Conservation (phyloP, 1,140 invertebrate genomes). For the Ips typographus region DNA sequence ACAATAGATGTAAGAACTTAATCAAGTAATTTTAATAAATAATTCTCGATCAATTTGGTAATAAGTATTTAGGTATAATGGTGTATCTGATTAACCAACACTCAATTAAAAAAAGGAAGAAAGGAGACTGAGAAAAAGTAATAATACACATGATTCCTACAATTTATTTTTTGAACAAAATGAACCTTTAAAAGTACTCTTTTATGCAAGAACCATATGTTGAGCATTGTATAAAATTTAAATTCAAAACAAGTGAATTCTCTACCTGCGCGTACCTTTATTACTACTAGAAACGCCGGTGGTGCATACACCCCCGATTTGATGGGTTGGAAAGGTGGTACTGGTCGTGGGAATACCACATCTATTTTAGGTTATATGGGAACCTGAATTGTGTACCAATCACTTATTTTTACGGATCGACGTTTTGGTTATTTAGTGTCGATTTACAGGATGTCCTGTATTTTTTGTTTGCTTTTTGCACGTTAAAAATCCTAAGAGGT, state of each 20-base stretch:
- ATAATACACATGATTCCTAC: too few relatives aligned
- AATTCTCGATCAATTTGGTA: too few relatives aligned
- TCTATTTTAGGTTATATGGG: constrained; percentile 10
- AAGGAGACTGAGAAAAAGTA: too few relatives aligned
- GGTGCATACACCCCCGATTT: constrained; percentile 7
- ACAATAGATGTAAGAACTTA: too few relatives aligned
- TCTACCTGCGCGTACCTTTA: constrained; percentile 5
- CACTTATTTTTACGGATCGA: constrained; percentile 2
- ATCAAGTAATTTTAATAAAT: too few relatives aligned
- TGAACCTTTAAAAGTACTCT: too few relatives aligned
- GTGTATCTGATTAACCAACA: too few relatives aligned
- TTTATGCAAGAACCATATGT: not conserved
- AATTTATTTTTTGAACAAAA: not conserved
- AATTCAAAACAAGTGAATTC: constrained; percentile 13
- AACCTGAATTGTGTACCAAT: not conserved
- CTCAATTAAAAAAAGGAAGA: too few relatives aligned
- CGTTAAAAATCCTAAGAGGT: not conserved
- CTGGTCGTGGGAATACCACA: constrained; percentile 6
- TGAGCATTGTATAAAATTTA: constrained; percentile 1
- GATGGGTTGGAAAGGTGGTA: not conserved
- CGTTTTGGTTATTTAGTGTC: constrained; percentile 1
- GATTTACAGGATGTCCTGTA: constrained; percentile 7
- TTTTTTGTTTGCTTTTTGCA: not conserved
- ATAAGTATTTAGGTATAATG: too few relatives aligned
- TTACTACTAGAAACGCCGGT: not conserved